Evolutionary conservation across 1,140 invertebrate genomes (phyloP).

Genomic region (Papilio xuthus): DNA sequence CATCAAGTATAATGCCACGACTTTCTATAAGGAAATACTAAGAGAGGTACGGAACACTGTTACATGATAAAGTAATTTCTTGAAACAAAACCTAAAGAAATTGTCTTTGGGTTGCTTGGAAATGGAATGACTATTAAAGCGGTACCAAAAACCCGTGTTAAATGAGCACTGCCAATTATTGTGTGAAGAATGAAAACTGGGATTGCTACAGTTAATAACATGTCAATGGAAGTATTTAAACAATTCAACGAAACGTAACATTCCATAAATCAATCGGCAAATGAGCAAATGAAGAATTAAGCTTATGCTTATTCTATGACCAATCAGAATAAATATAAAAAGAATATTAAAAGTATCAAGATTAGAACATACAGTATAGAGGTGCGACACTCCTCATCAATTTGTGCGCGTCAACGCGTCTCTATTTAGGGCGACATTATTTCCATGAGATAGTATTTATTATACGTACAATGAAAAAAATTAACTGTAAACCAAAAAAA

Average conservation of each 20-base stretch:
- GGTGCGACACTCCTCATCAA: constrained; percentile 68
- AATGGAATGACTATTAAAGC: not conserved
- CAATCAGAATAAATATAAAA: not conserved
- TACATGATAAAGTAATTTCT: constrained; percentile 12
- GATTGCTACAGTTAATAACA: too few species aligned
- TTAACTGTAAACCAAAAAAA: not conserved
- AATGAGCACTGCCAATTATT: too few species aligned
- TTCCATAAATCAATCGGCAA: too few species aligned
- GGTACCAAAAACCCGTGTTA: not conserved
- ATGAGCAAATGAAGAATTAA: too few species aligned
- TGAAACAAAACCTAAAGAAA: constrained; percentile 4
- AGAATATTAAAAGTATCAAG: constrained; percentile 53
- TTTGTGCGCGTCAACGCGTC: constrained; percentile 68
- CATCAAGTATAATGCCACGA: constrained; percentile 47
- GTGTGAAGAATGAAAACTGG: too few species aligned
- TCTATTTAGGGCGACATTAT: constrained; percentile 66
- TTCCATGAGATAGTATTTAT: constrained; percentile 55
- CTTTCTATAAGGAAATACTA: constrained; percentile 61
- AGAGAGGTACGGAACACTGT: constrained; percentile 15
- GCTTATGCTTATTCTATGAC: too few species aligned
- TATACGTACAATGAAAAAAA: not conserved
- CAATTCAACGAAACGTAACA: too few species aligned
- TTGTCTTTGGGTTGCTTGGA: not conserved
- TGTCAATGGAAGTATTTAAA: too few species aligned
- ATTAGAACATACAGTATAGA: constrained; percentile 46